phyloP scores from a whole-genome alignment of 1,140 invertebrate genomes.

The Teleogryllus occipitalis region DNA sequence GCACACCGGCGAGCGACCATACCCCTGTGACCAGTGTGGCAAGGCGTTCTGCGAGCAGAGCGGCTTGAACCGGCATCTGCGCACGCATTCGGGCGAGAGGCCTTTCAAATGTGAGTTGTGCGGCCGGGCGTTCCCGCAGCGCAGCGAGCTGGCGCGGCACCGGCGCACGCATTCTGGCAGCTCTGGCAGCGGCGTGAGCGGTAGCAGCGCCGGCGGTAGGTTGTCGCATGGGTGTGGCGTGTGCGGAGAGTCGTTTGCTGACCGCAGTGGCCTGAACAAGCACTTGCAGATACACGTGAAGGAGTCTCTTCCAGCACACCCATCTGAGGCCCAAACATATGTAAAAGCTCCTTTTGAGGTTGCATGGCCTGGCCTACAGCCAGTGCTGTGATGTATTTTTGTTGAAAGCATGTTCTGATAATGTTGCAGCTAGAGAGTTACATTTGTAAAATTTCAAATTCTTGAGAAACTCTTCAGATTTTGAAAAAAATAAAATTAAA shows the following conservation, averaged over 20 bases:
- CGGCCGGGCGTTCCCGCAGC: conserved; percentile 38
- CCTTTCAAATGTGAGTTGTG: conserved; percentile 39
- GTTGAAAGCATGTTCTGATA: too few relatives aligned
- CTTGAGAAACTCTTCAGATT: too few relatives aligned
- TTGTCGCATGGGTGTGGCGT: background rate
- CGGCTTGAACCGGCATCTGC: conserved; percentile 18
- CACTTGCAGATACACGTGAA: background rate
- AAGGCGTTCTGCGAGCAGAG: conserved; percentile 19
- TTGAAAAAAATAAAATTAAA: too few relatives aligned
- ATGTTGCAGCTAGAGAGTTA: too few relatives aligned
- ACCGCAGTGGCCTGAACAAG: background rate
- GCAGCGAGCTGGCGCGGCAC: conserved; percentile 41
- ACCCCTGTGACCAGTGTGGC: conserved; percentile 33
- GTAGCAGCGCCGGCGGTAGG: too few relatives aligned
- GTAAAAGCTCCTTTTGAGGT: too few relatives aligned
- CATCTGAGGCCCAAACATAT: background rate
- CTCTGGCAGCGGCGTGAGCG: background rate
- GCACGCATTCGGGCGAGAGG: conserved; percentile 33
- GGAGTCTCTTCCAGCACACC: background rate
- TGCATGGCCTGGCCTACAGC: too few relatives aligned
- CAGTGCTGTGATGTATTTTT: too few relatives aligned
- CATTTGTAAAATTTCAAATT: too few relatives aligned
- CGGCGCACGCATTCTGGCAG: background rate
- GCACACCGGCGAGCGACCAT: conserved; percentile 34
- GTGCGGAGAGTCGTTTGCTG: background rate